Percentiles rank a stretch among this genome's conserved stretches.
phyloP scores from a whole-genome alignment of 1,140 invertebrate species.

The Macrobrachium nipponense region DNA sequence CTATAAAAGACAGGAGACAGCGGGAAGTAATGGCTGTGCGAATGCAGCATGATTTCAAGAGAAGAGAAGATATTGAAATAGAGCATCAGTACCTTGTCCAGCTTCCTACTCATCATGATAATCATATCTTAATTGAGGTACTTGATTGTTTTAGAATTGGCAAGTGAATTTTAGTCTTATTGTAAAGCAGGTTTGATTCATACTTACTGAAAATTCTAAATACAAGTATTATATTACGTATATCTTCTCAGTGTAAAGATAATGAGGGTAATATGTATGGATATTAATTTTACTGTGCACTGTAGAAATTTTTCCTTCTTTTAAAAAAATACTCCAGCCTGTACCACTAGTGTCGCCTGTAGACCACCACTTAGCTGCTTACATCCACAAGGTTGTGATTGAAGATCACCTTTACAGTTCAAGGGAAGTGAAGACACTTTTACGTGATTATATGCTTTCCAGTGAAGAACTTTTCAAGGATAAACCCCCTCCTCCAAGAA shows the following conservation, averaged over 20 bases:
- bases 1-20: constrained; percentile 6
- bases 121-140: not conserved
- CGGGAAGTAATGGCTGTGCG: not conserved
- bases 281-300: too few relatives aligned
- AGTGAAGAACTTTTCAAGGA: constrained; percentile 7
- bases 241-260: too few relatives aligned
- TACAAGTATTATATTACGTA: too few relatives aligned
- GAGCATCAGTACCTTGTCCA: constrained; percentile 12
- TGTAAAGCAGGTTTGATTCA: not conserved
- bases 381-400: constrained; percentile 2
- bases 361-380: constrained; percentile 1
- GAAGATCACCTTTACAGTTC: not conserved
- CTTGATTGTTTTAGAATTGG: not conserved
- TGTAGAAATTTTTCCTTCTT: not conserved
- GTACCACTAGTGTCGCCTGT: not conserved
- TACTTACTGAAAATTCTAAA: not conserved
- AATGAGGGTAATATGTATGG: too few relatives aligned
- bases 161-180: not conserved
- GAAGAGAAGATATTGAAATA: not conserved
- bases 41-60: constrained; percentile 7
- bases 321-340: not conserved
- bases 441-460: not conserved
- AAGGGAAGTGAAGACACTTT: not conserved
- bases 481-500: not conserved
- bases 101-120: not conserved